These are phyloP conservation scores for Notarius quadriscutis DNA, from an alignment of 2,113 vertebrate species.

Conservation along the genomic window DNA sequence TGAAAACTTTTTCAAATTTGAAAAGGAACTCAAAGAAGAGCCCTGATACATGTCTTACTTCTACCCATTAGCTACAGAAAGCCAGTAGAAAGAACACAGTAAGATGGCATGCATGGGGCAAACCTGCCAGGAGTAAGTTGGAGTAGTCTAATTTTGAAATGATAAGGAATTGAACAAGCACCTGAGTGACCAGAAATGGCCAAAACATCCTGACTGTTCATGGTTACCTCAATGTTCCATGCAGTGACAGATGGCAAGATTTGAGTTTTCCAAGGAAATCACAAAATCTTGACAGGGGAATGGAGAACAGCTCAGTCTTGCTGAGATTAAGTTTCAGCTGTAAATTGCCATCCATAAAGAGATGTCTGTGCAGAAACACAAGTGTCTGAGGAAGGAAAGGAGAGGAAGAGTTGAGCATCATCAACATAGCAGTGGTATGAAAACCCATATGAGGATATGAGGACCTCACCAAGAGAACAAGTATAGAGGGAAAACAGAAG, in stretches of 20 bases:
- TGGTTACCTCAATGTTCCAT: not conserved
- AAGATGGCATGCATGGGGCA: too few species aligned
- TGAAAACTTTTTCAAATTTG: too few species aligned
- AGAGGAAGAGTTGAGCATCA: not conserved
- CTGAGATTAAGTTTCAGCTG: too few species aligned
- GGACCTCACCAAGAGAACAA: not conserved
- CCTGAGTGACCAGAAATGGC: not conserved
- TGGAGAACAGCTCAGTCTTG: too few species aligned
- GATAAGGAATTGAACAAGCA: not conserved
- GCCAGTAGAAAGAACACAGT: too few species aligned
- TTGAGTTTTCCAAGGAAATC: not conserved
- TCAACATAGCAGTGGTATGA: not conserved
- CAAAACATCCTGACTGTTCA: not conserved
- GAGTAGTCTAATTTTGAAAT: too few species aligned
- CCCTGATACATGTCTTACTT: too few species aligned
- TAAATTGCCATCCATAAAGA: too few species aligned
- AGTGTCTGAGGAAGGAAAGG: too few species aligned
- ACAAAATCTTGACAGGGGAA: not conserved
- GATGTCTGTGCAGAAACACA: not conserved
- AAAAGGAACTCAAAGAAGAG: too few species aligned
- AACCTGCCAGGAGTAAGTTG: too few species aligned
- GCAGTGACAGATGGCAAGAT: not conserved
- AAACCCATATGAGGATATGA: not conserved
- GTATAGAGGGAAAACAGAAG: not conserved
- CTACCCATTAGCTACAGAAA: too few species aligned